Conservation (phyloP, 1,140 invertebrate species). For the Saccostrea glomerata region DNA sequence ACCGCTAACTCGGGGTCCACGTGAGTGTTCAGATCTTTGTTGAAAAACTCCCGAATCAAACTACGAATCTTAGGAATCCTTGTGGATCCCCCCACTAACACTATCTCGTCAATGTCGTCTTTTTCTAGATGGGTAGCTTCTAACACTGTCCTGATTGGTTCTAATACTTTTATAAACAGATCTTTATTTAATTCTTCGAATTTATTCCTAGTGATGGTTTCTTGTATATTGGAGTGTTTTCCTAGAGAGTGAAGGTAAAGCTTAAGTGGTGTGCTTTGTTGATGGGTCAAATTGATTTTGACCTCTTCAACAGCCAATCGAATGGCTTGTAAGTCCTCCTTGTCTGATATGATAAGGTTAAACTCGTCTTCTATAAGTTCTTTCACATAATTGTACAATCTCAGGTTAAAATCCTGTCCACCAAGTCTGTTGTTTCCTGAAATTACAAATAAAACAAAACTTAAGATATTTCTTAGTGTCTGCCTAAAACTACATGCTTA, state of each 20-base stretch:
- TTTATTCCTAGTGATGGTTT: slow-evolving; percentile 69
- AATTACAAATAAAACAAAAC: slow-evolving; percentile 44
- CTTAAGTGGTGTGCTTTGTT: slow-evolving; percentile 66
- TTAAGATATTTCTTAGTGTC: no score
- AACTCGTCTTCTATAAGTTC: slow-evolving; percentile 69
- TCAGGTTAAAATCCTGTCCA: slow-evolving; percentile 81
- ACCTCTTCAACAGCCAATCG: slow-evolving; percentile 79
- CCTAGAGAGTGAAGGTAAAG: slow-evolving; percentile 73
- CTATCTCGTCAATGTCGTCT: slow-evolving; percentile 80
- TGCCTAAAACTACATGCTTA: no score
- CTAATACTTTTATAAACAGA: slow-evolving; percentile 78
- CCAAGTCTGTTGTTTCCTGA: slow-evolving; percentile 80
- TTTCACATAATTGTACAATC: slow-evolving; percentile 74
- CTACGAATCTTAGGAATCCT: slow-evolving; percentile 79
- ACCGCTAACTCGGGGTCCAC: slow-evolving; percentile 81
- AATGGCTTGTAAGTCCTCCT: slow-evolving; percentile 80
- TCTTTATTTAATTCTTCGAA: slow-evolving; percentile 80
- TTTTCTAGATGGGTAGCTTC: slow-evolving; percentile 90
- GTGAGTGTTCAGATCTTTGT: slow-evolving; percentile 79
- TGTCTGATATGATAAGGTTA: slow-evolving; percentile 72
- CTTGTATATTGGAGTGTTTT: slow-evolving; percentile 53
- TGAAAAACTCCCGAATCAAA: slow-evolving; percentile 77
- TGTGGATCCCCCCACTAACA: slow-evolving; percentile 81
- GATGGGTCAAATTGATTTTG: slow-evolving; percentile 78
- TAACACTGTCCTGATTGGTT: slow-evolving; percentile 81